phyloP scores from a whole-genome alignment of 2,797 vertebrate species.

The Psittacula derbiana region DNA sequence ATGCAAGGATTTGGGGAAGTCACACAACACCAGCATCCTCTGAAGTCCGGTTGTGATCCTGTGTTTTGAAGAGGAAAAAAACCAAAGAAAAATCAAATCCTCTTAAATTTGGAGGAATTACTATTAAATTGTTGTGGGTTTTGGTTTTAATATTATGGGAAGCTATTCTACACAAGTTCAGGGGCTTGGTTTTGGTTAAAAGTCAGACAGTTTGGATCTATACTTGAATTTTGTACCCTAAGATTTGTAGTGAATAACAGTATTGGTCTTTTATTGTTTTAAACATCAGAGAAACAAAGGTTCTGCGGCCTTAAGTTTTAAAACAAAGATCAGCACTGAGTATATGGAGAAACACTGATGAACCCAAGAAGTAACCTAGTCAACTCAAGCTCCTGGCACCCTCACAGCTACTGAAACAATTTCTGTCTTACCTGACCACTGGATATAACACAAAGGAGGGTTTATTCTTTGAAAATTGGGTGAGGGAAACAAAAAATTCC shows the following conservation, averaged over 20 bases:
- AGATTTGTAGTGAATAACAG: neutral
- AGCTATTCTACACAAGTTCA: neutral
- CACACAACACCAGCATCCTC: constrained; percentile 64
- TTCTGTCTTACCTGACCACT: neutral
- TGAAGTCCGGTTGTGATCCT: constrained; percentile 62
- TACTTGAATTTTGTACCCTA: neutral
- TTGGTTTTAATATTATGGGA: neutral
- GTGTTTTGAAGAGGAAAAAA: neutral
- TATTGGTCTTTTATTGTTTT: neutral
- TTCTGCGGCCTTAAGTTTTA: neutral
- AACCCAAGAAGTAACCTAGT: neutral
- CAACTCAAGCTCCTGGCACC: neutral
- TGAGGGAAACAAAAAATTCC: neutral
- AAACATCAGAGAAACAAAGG: neutral
- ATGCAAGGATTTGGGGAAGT: constrained; percentile 45
- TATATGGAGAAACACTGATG: neutral
- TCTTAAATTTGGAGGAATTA: neutral
- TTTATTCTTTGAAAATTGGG: neutral
- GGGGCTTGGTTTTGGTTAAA: fast-evolving
- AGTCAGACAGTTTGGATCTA: neutral
- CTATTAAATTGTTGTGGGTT: fast-evolving
- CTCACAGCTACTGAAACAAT: neutral
- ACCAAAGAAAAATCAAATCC: neutral
- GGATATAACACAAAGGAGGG: neutral
- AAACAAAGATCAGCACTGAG: neutral